phyloP scores from a whole-genome alignment of 2,797 vertebrate genomes.

The Halcyon badia region DNA sequence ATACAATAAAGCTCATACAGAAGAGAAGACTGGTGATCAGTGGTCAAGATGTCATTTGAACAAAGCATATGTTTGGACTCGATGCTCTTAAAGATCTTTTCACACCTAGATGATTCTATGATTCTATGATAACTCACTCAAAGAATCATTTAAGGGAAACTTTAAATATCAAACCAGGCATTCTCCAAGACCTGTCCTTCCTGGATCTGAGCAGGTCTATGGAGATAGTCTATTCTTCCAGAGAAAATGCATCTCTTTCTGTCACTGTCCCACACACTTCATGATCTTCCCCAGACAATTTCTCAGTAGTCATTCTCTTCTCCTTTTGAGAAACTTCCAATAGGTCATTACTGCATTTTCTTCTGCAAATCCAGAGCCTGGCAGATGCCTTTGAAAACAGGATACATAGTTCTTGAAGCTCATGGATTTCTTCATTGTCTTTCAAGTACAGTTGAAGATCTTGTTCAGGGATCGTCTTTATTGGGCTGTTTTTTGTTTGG shows the following conservation, averaged over 20 bases:
- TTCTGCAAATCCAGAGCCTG: neutral
- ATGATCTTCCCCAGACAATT: neutral
- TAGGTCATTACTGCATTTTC: neutral
- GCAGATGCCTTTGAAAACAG: neutral
- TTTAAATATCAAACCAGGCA: neutral
- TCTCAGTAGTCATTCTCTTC: neutral
- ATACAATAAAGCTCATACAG: neutral
- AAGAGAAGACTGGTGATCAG: too few relatives aligned
- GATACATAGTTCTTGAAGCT: neutral
- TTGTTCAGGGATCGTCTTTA: neutral
- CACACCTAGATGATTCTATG: neutral
- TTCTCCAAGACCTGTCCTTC: neutral
- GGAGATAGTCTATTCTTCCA: neutral
- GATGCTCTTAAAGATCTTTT: neutral
- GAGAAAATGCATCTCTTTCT: neutral
- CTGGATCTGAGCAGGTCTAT: neutral
- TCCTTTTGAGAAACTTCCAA: neutral
- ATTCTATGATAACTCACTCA: neutral
- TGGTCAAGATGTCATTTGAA: neutral
- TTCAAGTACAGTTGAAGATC: neutral
- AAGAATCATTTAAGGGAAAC: neutral
- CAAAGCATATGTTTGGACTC: accelerated
- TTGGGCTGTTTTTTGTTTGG: neutral
- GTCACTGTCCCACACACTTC: neutral
- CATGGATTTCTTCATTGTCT: neutral